Evolutionary conservation across 2,888 invertebrate species (phyloP).

Genomic region (Limnephilus rhombicus): DNA sequence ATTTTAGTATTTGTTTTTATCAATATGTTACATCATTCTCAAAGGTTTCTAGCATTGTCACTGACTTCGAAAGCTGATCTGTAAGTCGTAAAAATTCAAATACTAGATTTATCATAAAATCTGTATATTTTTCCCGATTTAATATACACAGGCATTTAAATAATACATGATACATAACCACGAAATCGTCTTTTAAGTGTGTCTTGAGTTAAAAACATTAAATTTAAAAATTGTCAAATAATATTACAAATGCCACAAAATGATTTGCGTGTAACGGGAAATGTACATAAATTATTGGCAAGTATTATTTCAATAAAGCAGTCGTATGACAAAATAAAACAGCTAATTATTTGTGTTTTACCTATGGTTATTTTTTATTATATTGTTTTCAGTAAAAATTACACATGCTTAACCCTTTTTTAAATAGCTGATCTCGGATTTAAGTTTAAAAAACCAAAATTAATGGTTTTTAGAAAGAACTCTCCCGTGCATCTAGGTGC

Average conservation of each 20-base stretch:
- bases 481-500: too few relatives aligned
- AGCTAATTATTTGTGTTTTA: neutral
- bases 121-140: neutral
- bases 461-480: too few relatives aligned
- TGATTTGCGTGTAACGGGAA: constrained; percentile 42
- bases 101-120: neutral
- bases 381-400: too few relatives aligned
- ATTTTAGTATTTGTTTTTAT: too few relatives aligned
- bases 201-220: neutral
- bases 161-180: too few relatives aligned
- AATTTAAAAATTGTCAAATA: neutral
- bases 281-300: neutral
- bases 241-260: neutral
- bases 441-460: too few relatives aligned
- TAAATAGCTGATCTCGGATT: too few relatives aligned
- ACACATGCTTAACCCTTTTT: too few relatives aligned
- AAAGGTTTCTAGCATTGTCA: neutral
- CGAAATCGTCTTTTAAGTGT: neutral
- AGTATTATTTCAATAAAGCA: neutral
- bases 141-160: too few relatives aligned
- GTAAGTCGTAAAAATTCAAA: neutral
- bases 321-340: neutral
- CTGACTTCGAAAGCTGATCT: constrained; percentile 33
- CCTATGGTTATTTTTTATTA: too few relatives aligned
- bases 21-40: too few relatives aligned